Conservation (phyloP, 30 jellyfish, hydroid and myxozoan species). For the Aurelia coerulea region DNA sequence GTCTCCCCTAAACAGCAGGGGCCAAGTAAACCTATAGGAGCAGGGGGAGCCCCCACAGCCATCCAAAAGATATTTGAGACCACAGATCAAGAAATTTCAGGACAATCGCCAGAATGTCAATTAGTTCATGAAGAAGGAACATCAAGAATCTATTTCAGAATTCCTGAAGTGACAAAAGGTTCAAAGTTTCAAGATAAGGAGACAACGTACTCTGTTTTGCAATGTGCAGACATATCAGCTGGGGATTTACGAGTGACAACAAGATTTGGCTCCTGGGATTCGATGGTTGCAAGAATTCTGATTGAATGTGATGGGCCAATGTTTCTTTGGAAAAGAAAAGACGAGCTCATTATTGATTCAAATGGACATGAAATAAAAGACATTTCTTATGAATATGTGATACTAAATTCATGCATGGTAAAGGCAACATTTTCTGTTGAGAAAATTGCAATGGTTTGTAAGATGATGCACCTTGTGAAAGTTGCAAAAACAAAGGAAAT, state of each 20-base stretch:
- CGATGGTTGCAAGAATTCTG: conserved; percentile 81
- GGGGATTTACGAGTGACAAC: conserved; percentile 93
- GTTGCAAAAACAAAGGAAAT: conserved; percentile 82
- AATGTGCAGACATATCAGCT: conserved; percentile 94
- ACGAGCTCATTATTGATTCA: neutral
- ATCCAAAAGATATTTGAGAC: conserved; percentile 29
- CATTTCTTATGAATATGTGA: conserved; percentile 16
- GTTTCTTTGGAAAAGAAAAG: conserved; percentile 68
- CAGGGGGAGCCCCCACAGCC: conserved; percentile 68
- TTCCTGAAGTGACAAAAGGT: conserved; percentile 56
- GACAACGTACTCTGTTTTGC: conserved; percentile 52
- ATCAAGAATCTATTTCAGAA: conserved; percentile 70
- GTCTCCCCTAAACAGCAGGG: too few relatives aligned
- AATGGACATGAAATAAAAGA: neutral
- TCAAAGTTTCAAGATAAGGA: conserved; percentile 1
- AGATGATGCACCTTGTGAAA: conserved; percentile 80
- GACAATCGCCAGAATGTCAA: conserved; percentile 28
- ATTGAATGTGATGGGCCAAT: conserved; percentile 90
- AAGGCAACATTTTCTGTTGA: conserved; percentile 83
- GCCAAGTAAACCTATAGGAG: conserved; percentile 19
- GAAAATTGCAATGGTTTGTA: conserved; percentile 49
- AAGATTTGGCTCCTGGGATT: conserved; percentile 97
- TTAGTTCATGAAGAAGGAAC: conserved; percentile 69
- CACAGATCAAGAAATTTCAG: neutral
- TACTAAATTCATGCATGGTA: conserved; percentile 89